Evolutionary conservation across 1,140 invertebrate species (phyloP).

Genomic region (Teleopsis dalmanni): DNA sequence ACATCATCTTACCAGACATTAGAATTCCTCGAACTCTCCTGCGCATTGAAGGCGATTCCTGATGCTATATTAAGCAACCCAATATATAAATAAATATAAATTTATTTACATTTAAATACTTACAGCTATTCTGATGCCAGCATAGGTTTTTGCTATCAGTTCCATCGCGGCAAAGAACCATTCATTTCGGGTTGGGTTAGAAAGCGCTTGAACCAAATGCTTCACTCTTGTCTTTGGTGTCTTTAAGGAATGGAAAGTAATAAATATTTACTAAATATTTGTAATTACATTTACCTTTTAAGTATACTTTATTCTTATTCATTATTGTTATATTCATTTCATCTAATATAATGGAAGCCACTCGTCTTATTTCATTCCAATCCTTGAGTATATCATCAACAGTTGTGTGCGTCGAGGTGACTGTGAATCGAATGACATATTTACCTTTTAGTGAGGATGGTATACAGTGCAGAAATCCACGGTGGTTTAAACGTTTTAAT

Average conservation of each 20-base stretch:
- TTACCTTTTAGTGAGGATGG: constrained; percentile 82
- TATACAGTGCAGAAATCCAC: constrained; percentile 83
- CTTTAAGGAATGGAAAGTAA: constrained; percentile 42
- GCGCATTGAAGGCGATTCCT: constrained; percentile 58
- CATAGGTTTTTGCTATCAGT: constrained; percentile 72
- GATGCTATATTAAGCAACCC: constrained; percentile 29
- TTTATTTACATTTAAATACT: constrained; percentile 7
- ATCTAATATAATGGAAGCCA: constrained; percentile 65
- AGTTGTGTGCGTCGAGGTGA: constrained; percentile 86
- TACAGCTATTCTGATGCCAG: constrained; percentile 53
- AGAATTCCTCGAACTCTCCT: constrained; percentile 77
- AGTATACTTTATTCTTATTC: constrained; percentile 58
- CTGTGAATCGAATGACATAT: constrained; percentile 86
- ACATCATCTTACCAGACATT: constrained; percentile 59
- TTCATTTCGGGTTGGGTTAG: constrained; percentile 96
- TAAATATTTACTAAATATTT: not conserved
- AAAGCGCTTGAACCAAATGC: constrained; percentile 87
- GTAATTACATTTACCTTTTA: constrained; percentile 56
- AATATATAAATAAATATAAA: no score
- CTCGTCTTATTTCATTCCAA: constrained; percentile 80
- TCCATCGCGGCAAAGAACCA: constrained; percentile 89
- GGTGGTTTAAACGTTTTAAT: constrained; percentile 77
- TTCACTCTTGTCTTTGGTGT: constrained; percentile 71
- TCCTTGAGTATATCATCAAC: constrained; percentile 80
- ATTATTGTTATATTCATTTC: constrained; percentile 50